phyloP scores from a whole-genome alignment of 2,888 invertebrate genomes.

The Tolmerus cingulatus region DNA sequence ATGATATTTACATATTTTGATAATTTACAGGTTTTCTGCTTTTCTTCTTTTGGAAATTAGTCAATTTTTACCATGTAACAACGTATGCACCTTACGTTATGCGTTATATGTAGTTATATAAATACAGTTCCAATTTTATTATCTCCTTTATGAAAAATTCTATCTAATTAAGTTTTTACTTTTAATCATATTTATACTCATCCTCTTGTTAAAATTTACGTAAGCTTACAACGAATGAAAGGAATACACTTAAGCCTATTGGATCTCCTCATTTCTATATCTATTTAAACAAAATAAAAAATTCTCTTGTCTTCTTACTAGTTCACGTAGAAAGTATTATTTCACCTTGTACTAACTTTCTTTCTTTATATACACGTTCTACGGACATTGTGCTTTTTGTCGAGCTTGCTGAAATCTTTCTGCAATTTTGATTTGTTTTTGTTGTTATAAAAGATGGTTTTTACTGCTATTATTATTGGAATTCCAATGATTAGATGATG shows the following conservation, averaged over 20 bases:
- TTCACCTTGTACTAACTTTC: slow-evolving; percentile 5
- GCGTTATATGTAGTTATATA: slow-evolving; percentile 7
- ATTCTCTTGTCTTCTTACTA: not conserved
- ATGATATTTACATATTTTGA: not conserved
- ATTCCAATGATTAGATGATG: not conserved
- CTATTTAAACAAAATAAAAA: slow-evolving; percentile 12
- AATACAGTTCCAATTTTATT: slow-evolving; percentile 33
- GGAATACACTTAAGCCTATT: slow-evolving; percentile 24
- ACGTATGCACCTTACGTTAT: slow-evolving; percentile 4
- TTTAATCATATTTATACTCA: not conserved
- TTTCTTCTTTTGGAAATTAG: not conserved
- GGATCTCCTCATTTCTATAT: not conserved
- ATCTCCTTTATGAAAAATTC: slow-evolving; percentile 33
- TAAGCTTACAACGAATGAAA: slow-evolving; percentile 14
- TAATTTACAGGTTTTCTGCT: not conserved
- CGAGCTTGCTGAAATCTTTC: not conserved
- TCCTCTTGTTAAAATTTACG: slow-evolving; percentile 11
- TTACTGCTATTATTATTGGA: not conserved
- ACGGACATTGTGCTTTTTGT: slow-evolving; percentile 27
- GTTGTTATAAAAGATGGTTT: not conserved
- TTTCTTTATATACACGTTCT: not conserved
- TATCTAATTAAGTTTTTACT: slow-evolving; percentile 3
- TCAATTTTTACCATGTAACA: slow-evolving; percentile 19
- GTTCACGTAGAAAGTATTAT: slow-evolving; percentile 5
- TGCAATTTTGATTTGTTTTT: not conserved